Percentiles rank a stretch among this genome's conserved stretches.
Conservation (phyloP, 2,797 vertebrate species). For the Gambusia yucatana region DNA sequence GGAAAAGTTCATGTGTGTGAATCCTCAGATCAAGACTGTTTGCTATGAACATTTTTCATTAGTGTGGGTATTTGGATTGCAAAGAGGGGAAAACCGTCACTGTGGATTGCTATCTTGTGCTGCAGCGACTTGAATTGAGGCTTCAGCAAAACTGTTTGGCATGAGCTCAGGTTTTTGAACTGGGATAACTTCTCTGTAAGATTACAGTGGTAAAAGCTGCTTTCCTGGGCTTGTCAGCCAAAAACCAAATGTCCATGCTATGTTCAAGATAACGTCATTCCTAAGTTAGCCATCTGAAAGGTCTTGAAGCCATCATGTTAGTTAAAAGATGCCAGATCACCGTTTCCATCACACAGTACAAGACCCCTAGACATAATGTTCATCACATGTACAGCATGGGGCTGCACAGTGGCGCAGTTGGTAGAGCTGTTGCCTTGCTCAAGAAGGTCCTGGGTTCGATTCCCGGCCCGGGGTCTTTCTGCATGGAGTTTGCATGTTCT, state of each 20-base stretch:
- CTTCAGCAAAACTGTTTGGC: conserved; percentile 25
- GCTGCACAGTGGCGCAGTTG: no score
- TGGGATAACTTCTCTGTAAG: conserved; percentile 20
- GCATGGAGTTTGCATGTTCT: no score
- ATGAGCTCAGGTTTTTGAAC: conserved; percentile 24
- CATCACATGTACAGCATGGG: neutral
- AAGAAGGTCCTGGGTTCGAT: no score
- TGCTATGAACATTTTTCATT: conserved; percentile 46
- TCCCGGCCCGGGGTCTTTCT: no score
- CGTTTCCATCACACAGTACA: neutral
- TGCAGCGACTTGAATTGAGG: conserved; percentile 14
- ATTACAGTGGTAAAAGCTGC: neutral
- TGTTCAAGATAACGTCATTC: neutral
- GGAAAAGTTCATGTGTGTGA: conserved; percentile 15
- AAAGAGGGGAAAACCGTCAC: conserved; percentile 21
- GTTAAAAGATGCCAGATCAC: neutral
- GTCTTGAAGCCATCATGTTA: neutral
- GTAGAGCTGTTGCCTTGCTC: no score
- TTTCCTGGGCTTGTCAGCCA: conserved; percentile 1
- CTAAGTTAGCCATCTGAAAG: neutral
- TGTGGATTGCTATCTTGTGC: conserved; percentile 11
- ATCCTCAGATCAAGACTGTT: conserved; percentile 44
- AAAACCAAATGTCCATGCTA: neutral
- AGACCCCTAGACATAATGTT: neutral
- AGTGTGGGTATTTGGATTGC: conserved; percentile 16